Evolutionary conservation across 2,113 vertebrate species (phyloP), one percentile per base, ranked within the genome.

Genomic region (Ascaphus truei): DNA sequence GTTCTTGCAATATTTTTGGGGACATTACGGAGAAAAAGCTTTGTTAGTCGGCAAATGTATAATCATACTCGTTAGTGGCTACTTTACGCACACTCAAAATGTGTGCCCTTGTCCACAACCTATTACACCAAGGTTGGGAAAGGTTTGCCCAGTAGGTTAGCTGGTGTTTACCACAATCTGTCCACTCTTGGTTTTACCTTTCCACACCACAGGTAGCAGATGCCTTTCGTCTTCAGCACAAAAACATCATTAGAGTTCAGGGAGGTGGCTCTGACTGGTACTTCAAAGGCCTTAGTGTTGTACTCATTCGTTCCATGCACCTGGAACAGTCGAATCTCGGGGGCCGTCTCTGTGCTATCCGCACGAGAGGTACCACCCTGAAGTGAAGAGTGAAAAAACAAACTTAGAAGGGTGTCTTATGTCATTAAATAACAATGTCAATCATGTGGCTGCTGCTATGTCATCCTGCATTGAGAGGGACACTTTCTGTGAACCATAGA

Each of bases 171-270:
- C 9, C 25, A 2, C 7, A 3, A 0, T 0, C 2, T 2, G 10
- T 9, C 18, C 1, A 27, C 3, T 3, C n/a, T 39, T 0, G 1
- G 71, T 69, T 88, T 16, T 57, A 93, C 93, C 92, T 95, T 93
- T 33, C 92, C 93, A 31, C 83, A 96, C 94, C 94, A 96, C 71
- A 96, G 80, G 79, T 91, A 95, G 76, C 92, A 95, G 76, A 83
- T 85, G 31, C 75, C 80, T 2, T 79, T 80, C 0, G 92, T 93
- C 77, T 86, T 93, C 33, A 96, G 89, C 73, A 96, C 75, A 8
- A 95, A 96, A 57, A 96, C 92, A 0, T 96, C 94, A 0, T 93
- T 96, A 74, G 94, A 95, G 79, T 94, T 95, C 75, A 96, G 93
- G 48, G 79, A 90, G 15, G 86, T 68, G 12, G 90, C 84, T 0